Evolutionary conservation across 2,888 invertebrate genomes (phyloP), one percentile per base, ranked within the genome.

Genomic region (Sinodicranocentrus sp.): DNA sequence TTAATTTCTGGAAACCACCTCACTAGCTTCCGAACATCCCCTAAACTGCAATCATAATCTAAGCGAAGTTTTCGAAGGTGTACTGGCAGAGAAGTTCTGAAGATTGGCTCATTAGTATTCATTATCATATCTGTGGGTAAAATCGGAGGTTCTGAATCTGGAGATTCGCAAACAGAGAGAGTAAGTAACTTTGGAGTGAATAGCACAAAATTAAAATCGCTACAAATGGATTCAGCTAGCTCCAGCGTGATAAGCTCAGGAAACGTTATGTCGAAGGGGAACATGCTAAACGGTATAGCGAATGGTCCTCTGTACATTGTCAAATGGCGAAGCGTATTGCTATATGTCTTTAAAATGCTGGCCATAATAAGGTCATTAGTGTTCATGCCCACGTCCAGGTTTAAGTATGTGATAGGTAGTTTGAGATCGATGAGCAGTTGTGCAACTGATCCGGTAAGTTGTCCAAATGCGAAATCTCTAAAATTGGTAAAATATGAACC

Each of bases 191-290:
- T 84, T 25, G 86, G 86, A 21, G 70, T 73, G 28, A 63, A 84
- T 25, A 82, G 63, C 59, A 82, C 43, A 78, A 86, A 84, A 39
- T 82, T 73, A 13, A 84, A 82, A 43, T 73, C 71, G 21, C 78
- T 77, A 21, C 82, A 75, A 19, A 86, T 65, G 5, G 84, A 82
- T 25, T 86, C 86, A 1, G 86, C 84, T 5, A 84, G 61, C 44
- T 86, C 78, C 43, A 86, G 54, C 15, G 72, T 54, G 8, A 59
- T 80, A 28, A 86, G 71, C 70, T 86, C 77, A 19, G 77, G 72
- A 61, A 86, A 86, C n/a, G 61, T 67, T 68, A 82, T 82, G 54
- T 82, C 73, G 25, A 86, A 86, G 3, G 86, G 86, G 67, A 85
- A 85, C 39, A 44, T 72, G 23, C 52, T 67, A 65, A 82, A 73